phyloP scores from a whole-genome alignment of 2,113 vertebrate species.

The Grammomys dolichurus region DNA sequence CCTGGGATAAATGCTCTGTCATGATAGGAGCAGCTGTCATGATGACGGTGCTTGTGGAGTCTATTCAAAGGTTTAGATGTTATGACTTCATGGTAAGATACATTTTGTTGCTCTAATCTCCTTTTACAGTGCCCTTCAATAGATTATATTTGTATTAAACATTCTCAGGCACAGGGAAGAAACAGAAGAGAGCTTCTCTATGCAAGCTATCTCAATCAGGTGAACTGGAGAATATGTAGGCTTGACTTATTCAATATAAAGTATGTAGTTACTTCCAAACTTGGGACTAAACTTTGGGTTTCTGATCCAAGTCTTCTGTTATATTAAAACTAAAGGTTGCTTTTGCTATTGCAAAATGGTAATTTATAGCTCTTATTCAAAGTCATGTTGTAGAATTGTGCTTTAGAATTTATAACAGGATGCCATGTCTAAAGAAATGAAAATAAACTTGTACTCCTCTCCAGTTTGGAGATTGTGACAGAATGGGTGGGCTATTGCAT shows the following conservation, averaged over 20 bases:
- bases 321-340: neutral
- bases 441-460: neutral
- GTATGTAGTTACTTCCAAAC: neutral
- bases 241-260: constrained; percentile 49
- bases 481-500: neutral
- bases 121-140: constrained; percentile 5
- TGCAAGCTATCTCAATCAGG: neutral
- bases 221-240: constrained; percentile 17
- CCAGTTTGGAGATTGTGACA: constrained; percentile 42
- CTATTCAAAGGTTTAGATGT: constrained; percentile 14
- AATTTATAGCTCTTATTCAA: constrained; percentile 49
- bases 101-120: neutral
- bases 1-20: constrained; percentile 18
- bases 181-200: neutral
- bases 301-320: constrained; percentile 12
- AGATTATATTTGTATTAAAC: constrained; percentile 31
- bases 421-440: constrained; percentile 21
- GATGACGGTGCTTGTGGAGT: neutral
- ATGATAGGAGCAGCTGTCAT: neutral
- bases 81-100: neutral
- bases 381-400: neutral
- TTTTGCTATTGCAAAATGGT: constrained; percentile 23
- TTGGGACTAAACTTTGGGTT: neutral
- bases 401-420: constrained; percentile 47
- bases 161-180: neutral